Evolutionary conservation across 2,797 vertebrate genomes (phyloP).

Genomic region (Microchirus variegatus): DNA sequence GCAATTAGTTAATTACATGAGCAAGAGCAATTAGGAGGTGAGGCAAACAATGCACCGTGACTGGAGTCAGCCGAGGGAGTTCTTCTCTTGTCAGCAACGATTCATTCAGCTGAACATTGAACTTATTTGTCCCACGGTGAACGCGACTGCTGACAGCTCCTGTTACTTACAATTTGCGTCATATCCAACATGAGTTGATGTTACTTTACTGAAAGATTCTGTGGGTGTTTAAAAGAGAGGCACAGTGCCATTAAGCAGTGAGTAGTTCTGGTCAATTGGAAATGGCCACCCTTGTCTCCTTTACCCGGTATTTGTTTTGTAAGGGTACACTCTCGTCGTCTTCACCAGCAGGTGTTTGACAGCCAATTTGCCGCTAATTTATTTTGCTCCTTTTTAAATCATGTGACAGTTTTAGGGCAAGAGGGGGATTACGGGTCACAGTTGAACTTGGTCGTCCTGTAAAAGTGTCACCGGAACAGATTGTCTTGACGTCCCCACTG

Average conservation of each 20-base stretch:
- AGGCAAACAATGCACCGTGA: constrained; percentile 67
- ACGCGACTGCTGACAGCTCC: constrained; percentile 48
- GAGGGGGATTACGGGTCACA: constrained; percentile 50
- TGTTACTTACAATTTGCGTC: constrained; percentile 62
- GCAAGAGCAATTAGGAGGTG: constrained; percentile 71
- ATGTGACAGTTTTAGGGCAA: constrained; percentile 51
- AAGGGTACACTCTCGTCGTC: constrained; percentile 38
- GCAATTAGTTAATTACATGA: constrained; percentile 78
- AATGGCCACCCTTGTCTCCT: constrained; percentile 36
- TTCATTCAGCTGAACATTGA: constrained; percentile 66
- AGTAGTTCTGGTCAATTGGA: constrained; percentile 59
- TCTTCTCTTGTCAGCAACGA: constrained; percentile 70
- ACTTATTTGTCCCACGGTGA: constrained; percentile 70
- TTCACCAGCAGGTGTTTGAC: constrained; percentile 73
- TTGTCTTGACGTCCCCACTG: constrained; percentile 59
- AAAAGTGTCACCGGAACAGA: constrained; percentile 68
- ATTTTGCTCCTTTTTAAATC: constrained; percentile 70
- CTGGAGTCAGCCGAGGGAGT: constrained; percentile 65
- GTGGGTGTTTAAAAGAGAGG: constrained; percentile 10
- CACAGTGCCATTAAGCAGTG: constrained; percentile 43
- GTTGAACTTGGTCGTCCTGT: constrained; percentile 70
- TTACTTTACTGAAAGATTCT: constrained; percentile 57
- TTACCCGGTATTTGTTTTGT: constrained; percentile 49
- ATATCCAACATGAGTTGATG: constrained; percentile 55
- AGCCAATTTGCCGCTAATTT: constrained; percentile 75